phyloP scores from a whole-genome alignment of 1,140 invertebrate species.

The Caenorhabditis tropicalis region DNA sequence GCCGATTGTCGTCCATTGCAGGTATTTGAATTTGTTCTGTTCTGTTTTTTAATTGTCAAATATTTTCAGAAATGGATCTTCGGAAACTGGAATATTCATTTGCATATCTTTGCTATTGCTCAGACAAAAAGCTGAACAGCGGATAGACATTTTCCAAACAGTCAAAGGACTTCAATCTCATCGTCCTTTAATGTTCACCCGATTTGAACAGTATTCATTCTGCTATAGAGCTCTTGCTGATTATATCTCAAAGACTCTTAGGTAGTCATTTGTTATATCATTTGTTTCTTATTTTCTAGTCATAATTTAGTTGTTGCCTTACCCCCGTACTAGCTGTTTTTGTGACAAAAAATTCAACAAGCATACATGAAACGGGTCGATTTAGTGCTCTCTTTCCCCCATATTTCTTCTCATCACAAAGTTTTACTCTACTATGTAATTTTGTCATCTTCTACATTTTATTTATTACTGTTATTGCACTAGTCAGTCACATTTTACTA shows the following conservation, averaged over 20 bases:
- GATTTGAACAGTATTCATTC: constrained; percentile 67
- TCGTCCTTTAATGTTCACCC: constrained; percentile 15
- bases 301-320: constrained; percentile 27
- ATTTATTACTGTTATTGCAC: constrained; percentile 19
- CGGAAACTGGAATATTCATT: constrained; percentile 73
- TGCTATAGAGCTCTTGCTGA: constrained; percentile 64
- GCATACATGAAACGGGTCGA: constrained; percentile 37
- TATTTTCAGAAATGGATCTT: constrained; percentile 73
- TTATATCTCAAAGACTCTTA: not conserved
- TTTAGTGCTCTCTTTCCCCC: constrained; percentile 31
- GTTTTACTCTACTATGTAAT: constrained; percentile 23
- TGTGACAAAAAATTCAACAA: constrained; percentile 22
- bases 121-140: constrained; percentile 73
- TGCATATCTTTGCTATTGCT: constrained; percentile 73
- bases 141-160: constrained; percentile 75
- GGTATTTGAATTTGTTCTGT: constrained; percentile 43
- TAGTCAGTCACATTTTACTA: not conserved
- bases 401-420: constrained; percentile 29
- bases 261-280: not conserved
- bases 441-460: not conserved
- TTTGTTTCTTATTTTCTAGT: not conserved
- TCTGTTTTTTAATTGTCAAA: not conserved
- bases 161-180: constrained; percentile 71
- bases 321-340: constrained; percentile 20
- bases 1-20: constrained; percentile 69